Conservation (phyloP, 1,140 invertebrate genomes). For the Vanessa atalanta region DNA sequence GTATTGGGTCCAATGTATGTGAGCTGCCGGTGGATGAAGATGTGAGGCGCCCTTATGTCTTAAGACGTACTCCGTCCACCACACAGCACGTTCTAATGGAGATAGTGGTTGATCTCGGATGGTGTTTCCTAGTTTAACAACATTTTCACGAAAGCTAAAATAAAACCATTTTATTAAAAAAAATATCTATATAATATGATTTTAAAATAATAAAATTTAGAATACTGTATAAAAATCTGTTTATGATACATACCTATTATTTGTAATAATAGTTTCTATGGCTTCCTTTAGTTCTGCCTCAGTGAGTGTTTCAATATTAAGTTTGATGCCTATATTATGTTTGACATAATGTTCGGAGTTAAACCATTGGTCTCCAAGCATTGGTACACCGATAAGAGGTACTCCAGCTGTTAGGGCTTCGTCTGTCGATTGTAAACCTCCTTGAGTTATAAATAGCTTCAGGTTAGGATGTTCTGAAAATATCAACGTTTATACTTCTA, state of each 20-base stretch:
- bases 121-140: neutral
- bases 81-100: conserved; percentile 67
- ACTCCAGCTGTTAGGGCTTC: conserved; percentile 81
- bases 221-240: no score
- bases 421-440: conserved; percentile 80
- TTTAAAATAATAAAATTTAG: no score
- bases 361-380: conserved; percentile 58
- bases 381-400: conserved; percentile 77
- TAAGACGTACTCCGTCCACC: conserved; percentile 76
- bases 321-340: conserved; percentile 46
- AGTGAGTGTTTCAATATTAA: conserved; percentile 44
- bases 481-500: neutral
- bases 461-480: conserved; percentile 51
- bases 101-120: neutral
- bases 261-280: conserved; percentile 39
- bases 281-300: conserved; percentile 47
- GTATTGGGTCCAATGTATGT: conserved; percentile 79
- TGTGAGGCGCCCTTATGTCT: conserved; percentile 75
- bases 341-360: conserved; percentile 49
- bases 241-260: conserved; percentile 35
- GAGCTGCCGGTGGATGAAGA: conserved; percentile 67
- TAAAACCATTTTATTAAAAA: no score
- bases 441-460: conserved; percentile 54
- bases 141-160: neutral
- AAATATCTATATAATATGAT: neutral